Evolutionary conservation across 2,888 invertebrate genomes (phyloP), one percentile per base, ranked within the genome.

Genomic region (Pyrrhia umbra): DNA sequence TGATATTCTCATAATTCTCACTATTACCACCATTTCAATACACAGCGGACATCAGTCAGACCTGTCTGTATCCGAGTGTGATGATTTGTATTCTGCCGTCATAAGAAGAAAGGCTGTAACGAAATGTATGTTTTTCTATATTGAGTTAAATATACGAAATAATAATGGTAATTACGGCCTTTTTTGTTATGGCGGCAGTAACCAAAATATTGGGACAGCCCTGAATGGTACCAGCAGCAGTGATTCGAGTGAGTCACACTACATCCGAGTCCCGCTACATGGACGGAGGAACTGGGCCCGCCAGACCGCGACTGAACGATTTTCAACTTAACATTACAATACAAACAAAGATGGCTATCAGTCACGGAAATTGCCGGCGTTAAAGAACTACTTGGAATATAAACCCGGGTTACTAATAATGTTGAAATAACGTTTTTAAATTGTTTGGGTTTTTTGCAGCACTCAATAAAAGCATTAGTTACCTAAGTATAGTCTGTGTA

Each of bases 251-350:
- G 81, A 83, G 72, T 83, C 79, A 82, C 68, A 71, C 64, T 43
- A 67, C 66, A 68, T 71, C 75, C 65, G 54, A 52, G 68, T 84
- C 82, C 85, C 85, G 85, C 81, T 85, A 85, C 46, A 42, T 62
- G 75, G 73, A 52, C 69, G 40, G 62, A 62, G 65, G 70, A 76
- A 55, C 59, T 49, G 56, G 60, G 67, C 37, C 62, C 79, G 67
- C 8, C 74, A 67, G 83, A 83, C 80, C 85, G 81, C 61, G 77
- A 81, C 84, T 65, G 75, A 72, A 74, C 72, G 73, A 80, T 80
- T 81, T 71, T 70, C 69, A 74, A 79, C 68, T 75, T 65, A 50
- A 77, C 68, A 70, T 57, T 67, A 73, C 70, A 75, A 79, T 72
- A 77, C 61, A 68, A 58, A 69, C 70, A 67, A 71, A 70, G 64